phyloP scores from a whole-genome alignment of 2,797 vertebrate species.

The Lemur catta region DNA sequence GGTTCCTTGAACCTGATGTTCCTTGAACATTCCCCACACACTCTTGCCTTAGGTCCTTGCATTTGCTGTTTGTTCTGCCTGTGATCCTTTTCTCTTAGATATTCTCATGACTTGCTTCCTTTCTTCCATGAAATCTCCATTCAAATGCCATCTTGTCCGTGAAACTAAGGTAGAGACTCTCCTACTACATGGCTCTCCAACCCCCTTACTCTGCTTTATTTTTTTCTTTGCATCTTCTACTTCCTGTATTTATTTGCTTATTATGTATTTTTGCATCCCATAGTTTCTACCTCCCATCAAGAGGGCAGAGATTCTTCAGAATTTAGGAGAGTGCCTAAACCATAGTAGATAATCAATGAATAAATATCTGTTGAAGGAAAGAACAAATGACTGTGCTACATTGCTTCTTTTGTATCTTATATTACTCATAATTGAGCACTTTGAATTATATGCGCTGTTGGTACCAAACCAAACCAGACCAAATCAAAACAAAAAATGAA shows the following conservation, averaged over 20 bases:
- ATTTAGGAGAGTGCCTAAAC: background rate
- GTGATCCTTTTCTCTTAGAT: background rate
- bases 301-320: background rate
- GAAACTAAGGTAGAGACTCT: background rate
- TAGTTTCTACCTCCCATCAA: background rate
- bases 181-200: background rate
- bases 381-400: background rate
- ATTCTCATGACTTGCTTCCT: background rate
- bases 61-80: background rate
- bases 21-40: background rate
- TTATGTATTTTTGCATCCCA: background rate
- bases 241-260: background rate
- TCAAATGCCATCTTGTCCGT: background rate
- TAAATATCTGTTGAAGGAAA: background rate
- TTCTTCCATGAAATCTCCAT: background rate
- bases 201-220: background rate
- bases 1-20: background rate
- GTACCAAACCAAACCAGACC: background rate
- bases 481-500: background rate
- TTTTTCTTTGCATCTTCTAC: background rate
- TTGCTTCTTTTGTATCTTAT: background rate
- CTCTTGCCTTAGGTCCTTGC: background rate
- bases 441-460: background rate
- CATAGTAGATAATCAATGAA: background rate
- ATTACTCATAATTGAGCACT: background rate